A percentile compares a stretch with the other conserved stretches of the same genome.
Conservation (phyloP, 2,888 invertebrate genomes). For the Thereva nobilitata region DNA sequence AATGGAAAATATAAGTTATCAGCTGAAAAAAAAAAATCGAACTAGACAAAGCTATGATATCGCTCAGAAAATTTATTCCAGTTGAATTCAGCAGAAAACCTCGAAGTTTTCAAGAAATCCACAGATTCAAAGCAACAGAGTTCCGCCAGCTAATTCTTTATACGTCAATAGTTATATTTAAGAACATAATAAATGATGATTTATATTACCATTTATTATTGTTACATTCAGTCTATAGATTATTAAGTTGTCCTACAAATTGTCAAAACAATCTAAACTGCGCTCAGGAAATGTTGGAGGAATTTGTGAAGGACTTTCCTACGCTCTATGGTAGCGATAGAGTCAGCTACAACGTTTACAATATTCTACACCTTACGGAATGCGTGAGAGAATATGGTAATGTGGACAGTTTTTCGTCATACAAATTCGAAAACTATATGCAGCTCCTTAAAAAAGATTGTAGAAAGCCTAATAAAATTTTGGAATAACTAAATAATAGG, state of each 20-base stretch:
- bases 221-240: background rate
- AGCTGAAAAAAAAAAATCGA: background rate
- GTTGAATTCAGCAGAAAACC: conserved; percentile 32
- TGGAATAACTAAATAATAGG: conserved; percentile 15
- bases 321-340: conserved; percentile 11
- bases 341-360: conserved; percentile 20
- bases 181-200: too few species aligned
- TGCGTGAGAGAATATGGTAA: conserved; percentile 42
- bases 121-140: too few species aligned
- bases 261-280: conserved; percentile 6
- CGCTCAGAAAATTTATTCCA: conserved; percentile 7
- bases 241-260: background rate
- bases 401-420: conserved; percentile 42
- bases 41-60: background rate
- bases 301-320: background rate
- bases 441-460: conserved; percentile 16
- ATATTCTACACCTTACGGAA: conserved; percentile 38
- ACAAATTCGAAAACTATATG: conserved; percentile 40
- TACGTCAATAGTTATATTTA: too few species aligned
- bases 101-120: background rate
- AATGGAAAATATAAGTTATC: background rate
- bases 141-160: too few species aligned
- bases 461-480: conserved; percentile 1
- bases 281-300: conserved; percentile 6
- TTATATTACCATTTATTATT: too few species aligned